Conservation (phyloP, 2,113 vertebrate species). For the Hiodon tergisus region DNA sequence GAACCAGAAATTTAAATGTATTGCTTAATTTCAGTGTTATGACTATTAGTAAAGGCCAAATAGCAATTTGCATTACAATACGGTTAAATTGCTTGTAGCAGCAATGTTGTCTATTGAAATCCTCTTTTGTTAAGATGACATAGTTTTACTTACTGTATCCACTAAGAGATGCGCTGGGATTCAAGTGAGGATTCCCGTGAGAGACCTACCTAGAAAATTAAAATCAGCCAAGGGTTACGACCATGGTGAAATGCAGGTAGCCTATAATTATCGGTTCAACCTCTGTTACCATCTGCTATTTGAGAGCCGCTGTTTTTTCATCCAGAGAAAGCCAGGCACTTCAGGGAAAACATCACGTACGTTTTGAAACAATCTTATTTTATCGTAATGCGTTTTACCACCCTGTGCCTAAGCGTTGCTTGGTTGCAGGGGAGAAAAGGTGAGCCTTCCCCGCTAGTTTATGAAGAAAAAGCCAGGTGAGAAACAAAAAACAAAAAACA, state of each 20-base stretch:
- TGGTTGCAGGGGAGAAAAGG: conserved; percentile 54
- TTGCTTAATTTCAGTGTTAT: too few species aligned
- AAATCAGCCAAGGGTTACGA: conserved; percentile 60
- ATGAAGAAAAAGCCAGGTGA: conserved; percentile 54
- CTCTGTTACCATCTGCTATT: background rate
- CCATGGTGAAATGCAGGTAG: conserved; percentile 54
- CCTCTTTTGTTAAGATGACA: conserved; percentile 5
- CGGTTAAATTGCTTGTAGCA: background rate
- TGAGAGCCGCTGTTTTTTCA: background rate
- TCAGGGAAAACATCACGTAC: background rate
- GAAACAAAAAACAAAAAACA: conserved; percentile 16
- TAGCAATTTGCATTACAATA: too few species aligned
- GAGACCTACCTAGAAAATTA: conserved; percentile 68
- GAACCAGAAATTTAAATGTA: too few species aligned
- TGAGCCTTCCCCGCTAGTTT: conserved; percentile 56
- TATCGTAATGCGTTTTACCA: background rate
- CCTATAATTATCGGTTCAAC: too few species aligned
- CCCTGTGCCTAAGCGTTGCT: background rate
- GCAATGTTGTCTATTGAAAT: background rate
- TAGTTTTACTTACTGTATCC: conserved; percentile 39
- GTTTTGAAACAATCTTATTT: background rate
- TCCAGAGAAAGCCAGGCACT: background rate
- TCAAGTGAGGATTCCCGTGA: conserved; percentile 74
- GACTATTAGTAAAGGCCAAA: too few species aligned
- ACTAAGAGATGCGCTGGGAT: conserved; percentile 72